phyloP scores from a whole-genome alignment of 2,113 vertebrate species.

The Columba janthina region DNA sequence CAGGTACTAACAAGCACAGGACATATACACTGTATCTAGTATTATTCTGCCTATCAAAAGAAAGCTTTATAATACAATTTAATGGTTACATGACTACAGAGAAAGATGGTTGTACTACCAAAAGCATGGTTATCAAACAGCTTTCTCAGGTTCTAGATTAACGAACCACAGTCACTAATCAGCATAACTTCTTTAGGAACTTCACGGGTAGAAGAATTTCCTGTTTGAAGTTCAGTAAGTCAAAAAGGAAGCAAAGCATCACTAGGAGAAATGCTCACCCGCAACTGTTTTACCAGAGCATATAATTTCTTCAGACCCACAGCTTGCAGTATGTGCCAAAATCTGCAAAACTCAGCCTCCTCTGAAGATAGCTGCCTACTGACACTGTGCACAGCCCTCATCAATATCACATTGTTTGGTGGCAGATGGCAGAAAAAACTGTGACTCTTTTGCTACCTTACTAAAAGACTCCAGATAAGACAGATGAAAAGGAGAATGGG shows the following conservation, averaged over 20 bases:
- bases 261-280: neutral
- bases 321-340: neutral
- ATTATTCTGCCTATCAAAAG: neutral
- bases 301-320: neutral
- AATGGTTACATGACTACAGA: neutral
- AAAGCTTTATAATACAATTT: neutral
- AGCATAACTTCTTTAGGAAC: neutral
- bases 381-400: neutral
- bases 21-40: neutral
- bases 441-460: neutral
- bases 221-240: neutral
- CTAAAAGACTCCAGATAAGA: neutral
- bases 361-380: neutral
- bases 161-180: neutral
- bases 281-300: neutral
- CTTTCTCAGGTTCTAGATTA: neutral
- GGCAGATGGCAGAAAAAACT: neutral
- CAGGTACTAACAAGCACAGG: neutral
- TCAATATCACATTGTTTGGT: neutral
- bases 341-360: neutral
- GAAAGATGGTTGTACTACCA: neutral
- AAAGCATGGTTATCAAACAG: neutral
- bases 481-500: neutral
- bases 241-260: neutral
- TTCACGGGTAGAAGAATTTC: neutral